Evolutionary conservation across 2,113 vertebrate genomes (phyloP).

Genomic region (Labrus mixtus): DNA sequence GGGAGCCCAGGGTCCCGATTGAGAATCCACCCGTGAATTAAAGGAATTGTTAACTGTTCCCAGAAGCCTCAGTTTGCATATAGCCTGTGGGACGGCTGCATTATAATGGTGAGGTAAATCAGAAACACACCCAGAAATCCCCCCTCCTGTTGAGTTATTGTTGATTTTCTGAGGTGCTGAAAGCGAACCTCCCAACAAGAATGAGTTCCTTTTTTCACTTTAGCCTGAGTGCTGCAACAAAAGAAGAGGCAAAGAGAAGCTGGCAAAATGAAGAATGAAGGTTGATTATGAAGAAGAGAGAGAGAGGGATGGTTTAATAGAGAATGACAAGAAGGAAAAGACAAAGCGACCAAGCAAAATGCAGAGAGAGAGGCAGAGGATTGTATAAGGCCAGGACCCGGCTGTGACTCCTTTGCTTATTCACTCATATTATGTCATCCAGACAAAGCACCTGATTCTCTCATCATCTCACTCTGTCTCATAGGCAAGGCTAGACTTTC

Average conservation of each 20-base stretch:
- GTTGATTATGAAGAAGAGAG: background rate
- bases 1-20: conserved; percentile 19
- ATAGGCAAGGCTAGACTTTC: conserved; percentile 56
- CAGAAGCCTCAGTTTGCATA: conserved; percentile 3
- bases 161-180: background rate
- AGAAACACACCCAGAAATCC: conserved; percentile 54
- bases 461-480: conserved; percentile 74
- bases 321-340: conserved; percentile 71
- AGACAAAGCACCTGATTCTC: conserved; percentile 82
- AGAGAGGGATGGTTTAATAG: conserved; percentile 36
- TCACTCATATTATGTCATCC: conserved; percentile 70
- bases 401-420: conserved; percentile 56
- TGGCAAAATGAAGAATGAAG: conserved; percentile 11
- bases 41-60: conserved; percentile 57
- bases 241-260: background rate
- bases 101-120: conserved; percentile 71
- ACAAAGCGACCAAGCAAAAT: background rate
- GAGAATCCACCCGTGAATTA: conserved; percentile 54
- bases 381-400: conserved; percentile 20
- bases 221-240: background rate
- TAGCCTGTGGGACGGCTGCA: conserved; percentile 25
- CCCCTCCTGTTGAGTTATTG: conserved; percentile 30
- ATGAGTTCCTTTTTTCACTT: conserved; percentile 30
- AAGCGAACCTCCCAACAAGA: conserved; percentile 9
- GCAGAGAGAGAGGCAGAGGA: background rate